These are phyloP conservation scores for Gonatopus flavifemur DNA, from an alignment of 1,140 invertebrate genomes.

Conservation along the genomic window DNA sequence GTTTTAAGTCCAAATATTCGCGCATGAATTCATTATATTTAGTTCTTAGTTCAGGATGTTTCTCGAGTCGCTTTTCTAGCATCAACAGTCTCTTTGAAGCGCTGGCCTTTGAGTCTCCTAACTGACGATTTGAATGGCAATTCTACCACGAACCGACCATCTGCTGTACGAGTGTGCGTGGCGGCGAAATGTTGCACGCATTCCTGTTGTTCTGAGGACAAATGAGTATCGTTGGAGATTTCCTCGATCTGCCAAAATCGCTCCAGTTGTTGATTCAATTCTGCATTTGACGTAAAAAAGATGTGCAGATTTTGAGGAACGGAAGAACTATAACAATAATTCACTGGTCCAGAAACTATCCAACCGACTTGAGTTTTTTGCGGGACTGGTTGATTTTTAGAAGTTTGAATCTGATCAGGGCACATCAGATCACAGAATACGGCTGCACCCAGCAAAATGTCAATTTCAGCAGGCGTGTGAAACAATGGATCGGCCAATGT, in stretches of 20 bases:
- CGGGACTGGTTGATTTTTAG: slow-evolving; percentile 11
- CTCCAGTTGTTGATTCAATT: neutral
- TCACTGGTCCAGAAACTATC: slow-evolving; percentile 22
- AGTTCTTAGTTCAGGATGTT: slow-evolving; percentile 6
- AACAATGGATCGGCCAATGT: slow-evolving; percentile 32
- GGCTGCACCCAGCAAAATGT: slow-evolving; percentile 35
- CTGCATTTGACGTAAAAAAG: neutral
- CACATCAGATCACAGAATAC: slow-evolving; percentile 36
- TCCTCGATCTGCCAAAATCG: slow-evolving; percentile 1
- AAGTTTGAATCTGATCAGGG: slow-evolving; percentile 23
- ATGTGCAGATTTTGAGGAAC: slow-evolving; percentile 5
- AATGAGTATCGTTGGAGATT: neutral
- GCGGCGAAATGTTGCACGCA: neutral
- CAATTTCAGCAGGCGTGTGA: slow-evolving; percentile 23
- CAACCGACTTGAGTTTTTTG: slow-evolving; percentile 24
- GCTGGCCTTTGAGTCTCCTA: neutral
- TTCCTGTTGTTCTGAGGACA: neutral
- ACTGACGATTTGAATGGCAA: neutral
- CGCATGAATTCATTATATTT: slow-evolving; percentile 24
- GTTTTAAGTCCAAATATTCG: slow-evolving; percentile 20
- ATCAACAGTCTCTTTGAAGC: slow-evolving; percentile 5
- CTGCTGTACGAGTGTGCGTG: neutral
- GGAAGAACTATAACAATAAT: no score
- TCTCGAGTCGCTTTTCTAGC: slow-evolving; percentile 12
- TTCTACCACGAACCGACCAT: neutral